phyloP scores from a whole-genome alignment of 2,113 vertebrate species.

The Mugil cephalus region DNA sequence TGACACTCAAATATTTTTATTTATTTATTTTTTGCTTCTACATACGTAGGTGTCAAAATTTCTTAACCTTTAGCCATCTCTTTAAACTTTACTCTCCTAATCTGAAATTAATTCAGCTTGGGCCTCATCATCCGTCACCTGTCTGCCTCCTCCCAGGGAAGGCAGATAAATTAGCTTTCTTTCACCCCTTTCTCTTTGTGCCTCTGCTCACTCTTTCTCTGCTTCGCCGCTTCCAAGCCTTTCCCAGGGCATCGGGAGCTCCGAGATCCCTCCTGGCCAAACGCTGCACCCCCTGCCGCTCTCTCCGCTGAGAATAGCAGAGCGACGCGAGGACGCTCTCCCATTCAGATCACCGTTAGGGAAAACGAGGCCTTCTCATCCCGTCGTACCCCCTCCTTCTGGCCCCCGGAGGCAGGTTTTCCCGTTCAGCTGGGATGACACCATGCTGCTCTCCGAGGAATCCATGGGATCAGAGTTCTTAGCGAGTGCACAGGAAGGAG shows the following conservation, averaged over 20 bases:
- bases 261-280: slow-evolving; percentile 65
- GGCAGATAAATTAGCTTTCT: slow-evolving; percentile 49
- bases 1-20: slow-evolving; percentile 20
- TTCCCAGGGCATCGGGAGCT: slow-evolving; percentile 25
- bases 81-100: background rate
- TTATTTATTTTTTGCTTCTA: slow-evolving; percentile 4
- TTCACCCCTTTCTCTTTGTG: slow-evolving; percentile 59
- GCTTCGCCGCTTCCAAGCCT: slow-evolving; percentile 10
- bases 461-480: slow-evolving; percentile 38
- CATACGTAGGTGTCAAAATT: background rate
- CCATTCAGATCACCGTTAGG: slow-evolving; percentile 58
- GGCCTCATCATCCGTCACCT: slow-evolving; percentile 26
- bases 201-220: slow-evolving; percentile 40
- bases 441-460: slow-evolving; percentile 63
- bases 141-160: slow-evolving; percentile 13
- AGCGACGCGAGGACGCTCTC: slow-evolving; percentile 23
- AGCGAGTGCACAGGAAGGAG: slow-evolving; percentile 40
- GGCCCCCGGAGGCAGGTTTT: slow-evolving; percentile 55
- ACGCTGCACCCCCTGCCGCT: slow-evolving; percentile 42
- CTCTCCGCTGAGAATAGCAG: slow-evolving; percentile 48
- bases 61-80: background rate
- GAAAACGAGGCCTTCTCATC: slow-evolving; percentile 59
- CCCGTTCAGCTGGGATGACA: slow-evolving; percentile 49
- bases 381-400: slow-evolving; percentile 8
- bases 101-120: background rate